Conservation (phyloP, 2,113 vertebrate species). For the Pollachius pollachius region DNA sequence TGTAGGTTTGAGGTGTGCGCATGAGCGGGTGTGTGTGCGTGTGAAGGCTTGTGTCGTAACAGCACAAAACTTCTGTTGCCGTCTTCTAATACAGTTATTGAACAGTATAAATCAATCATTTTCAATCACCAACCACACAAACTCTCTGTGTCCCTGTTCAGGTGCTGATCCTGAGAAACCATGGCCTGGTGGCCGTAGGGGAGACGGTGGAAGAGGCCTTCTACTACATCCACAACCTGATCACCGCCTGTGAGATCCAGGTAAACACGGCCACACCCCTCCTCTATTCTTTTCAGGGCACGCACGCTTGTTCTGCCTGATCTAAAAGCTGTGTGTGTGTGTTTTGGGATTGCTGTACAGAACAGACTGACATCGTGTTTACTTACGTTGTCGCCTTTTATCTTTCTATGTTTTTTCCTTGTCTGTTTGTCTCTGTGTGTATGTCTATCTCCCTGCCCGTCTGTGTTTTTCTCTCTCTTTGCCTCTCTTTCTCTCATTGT, state of each 20-base stretch:
- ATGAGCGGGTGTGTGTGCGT: neutral
- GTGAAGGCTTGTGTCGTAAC: no score
- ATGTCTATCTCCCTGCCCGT: no score
- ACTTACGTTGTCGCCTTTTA: slow-evolving; percentile 24
- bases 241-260: slow-evolving; percentile 97
- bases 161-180: slow-evolving; percentile 96
- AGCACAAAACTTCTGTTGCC: neutral
- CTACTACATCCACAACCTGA: slow-evolving; percentile 93
- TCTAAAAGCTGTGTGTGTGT: slow-evolving; percentile 19
- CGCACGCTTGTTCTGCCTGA: slow-evolving; percentile 14
- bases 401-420: slow-evolving; percentile 7
- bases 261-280: slow-evolving; percentile 56
- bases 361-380: slow-evolving; percentile 28
- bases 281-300: neutral
- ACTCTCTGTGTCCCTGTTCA: slow-evolving; percentile 36
- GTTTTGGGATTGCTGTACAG: slow-evolving; percentile 28
- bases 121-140: neutral
- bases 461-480: no score
- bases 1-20: neutral
- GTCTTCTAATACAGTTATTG: neutral
- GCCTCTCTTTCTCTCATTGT: no score
- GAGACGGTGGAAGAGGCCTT: slow-evolving; percentile 97
- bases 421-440: neutral
- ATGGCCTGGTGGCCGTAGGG: slow-evolving; percentile 89
- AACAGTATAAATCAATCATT: neutral